Conservation (phyloP, 2,113 vertebrate species). For the Pterocles orientalis region DNA sequence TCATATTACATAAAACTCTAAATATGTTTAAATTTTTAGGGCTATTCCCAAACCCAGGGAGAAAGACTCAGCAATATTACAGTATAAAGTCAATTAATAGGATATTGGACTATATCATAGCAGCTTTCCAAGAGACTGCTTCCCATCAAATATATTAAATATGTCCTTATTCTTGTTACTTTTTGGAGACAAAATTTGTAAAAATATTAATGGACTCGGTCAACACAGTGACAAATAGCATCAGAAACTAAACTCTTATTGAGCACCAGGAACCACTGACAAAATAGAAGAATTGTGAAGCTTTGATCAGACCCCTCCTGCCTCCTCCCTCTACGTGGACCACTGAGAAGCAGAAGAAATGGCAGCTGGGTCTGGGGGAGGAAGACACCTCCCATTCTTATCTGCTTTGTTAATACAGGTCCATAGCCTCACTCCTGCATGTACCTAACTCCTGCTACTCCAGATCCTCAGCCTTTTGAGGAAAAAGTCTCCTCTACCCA, state of each 20-base stretch:
- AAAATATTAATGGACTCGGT: neutral
- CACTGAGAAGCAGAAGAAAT: neutral
- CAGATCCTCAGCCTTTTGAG: neutral
- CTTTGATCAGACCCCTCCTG: neutral
- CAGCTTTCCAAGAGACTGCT: neutral
- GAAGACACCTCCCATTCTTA: neutral
- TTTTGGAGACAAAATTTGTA: neutral
- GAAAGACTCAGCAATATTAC: neutral
- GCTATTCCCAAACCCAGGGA: neutral
- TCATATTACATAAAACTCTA: neutral
- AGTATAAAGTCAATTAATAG: neutral
- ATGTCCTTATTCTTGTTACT: neutral
- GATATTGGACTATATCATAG: neutral
- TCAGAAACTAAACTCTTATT: neutral
- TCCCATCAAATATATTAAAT: neutral
- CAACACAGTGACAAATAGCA: neutral
- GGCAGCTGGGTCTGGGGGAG: neutral
- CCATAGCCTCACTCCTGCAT: neutral
- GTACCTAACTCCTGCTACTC: neutral
- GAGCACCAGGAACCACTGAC: neutral
- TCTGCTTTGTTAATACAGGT: neutral
- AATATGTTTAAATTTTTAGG: neutral
- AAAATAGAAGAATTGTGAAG: neutral
- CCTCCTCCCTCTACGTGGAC: rapidly evolving
- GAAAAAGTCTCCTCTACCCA: neutral